Conservation (phyloP, 2,797 vertebrate species). For the Salmo trutta region DNA sequence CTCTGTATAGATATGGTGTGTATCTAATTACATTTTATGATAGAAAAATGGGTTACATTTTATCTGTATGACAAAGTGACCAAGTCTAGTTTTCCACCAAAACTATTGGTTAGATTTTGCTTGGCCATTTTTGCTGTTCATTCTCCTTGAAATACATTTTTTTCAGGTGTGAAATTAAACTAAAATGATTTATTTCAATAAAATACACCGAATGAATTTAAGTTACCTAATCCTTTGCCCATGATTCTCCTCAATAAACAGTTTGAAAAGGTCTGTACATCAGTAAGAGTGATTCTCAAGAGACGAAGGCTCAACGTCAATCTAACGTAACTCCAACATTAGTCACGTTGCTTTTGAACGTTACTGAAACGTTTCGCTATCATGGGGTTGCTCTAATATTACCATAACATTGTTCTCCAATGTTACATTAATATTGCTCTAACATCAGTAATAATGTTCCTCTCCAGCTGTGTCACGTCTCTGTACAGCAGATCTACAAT, state of each 20-base stretch:
- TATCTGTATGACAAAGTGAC: constrained; percentile 33
- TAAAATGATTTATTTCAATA: constrained; percentile 83
- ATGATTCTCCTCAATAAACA: constrained; percentile 81
- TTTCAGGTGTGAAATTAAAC: constrained; percentile 69
- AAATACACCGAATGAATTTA: constrained; percentile 75
- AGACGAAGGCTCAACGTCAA: constrained; percentile 39
- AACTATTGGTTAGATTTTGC: constrained; percentile 33
- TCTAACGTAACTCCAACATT: constrained; percentile 41
- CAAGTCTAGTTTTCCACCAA: constrained; percentile 47
- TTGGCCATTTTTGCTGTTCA: constrained; percentile 39
- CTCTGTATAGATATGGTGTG: neutral
- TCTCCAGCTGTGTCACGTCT: constrained; percentile 61
- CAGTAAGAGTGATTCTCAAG: constrained; percentile 78
- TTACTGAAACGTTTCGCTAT: neutral
- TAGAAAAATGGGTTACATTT: neutral
- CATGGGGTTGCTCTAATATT: neutral
- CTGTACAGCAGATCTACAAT: constrained; percentile 95
- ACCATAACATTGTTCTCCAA: neutral
- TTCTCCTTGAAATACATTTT: constrained; percentile 58
- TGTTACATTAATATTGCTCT: neutral
- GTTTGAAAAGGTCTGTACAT: constrained; percentile 91
- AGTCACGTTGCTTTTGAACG: constrained; percentile 21
- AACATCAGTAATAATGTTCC: constrained; percentile 4
- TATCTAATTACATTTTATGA: neutral
- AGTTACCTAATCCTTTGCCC: constrained; percentile 76